Percentiles rank a stretch among this genome's conserved stretches.
Evolutionary conservation across 2,888 invertebrate species (phyloP).

Genomic region (Sesamia inferens): DNA sequence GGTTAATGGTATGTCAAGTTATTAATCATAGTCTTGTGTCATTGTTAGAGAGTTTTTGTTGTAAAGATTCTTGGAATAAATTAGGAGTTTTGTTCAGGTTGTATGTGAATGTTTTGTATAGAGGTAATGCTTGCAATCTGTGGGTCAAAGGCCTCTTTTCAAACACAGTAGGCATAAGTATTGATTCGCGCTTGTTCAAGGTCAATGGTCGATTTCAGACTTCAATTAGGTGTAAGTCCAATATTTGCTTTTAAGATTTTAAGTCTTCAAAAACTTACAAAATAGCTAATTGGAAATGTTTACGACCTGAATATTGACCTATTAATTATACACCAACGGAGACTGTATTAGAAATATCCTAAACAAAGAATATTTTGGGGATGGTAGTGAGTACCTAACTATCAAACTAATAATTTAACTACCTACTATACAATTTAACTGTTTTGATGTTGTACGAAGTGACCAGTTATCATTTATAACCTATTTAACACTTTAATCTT

Average conservation of each 20-base stretch:
- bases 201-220: background rate
- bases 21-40: constrained; percentile 57
- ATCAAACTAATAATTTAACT: too few relatives aligned
- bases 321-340: too few relatives aligned
- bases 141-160: background rate
- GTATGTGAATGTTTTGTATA: background rate
- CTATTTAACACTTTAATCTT: too few relatives aligned
- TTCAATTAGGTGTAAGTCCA: background rate
- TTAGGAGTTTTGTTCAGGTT: background rate
- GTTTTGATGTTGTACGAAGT: too few relatives aligned
- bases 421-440: too few relatives aligned
- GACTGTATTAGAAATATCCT: too few relatives aligned
- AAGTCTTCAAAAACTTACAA: background rate
- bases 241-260: background rate
- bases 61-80: background rate
- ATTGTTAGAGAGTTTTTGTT: constrained; percentile 41
- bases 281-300: background rate
- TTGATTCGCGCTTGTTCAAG: background rate
- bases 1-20: constrained; percentile 50
- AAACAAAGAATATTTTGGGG: too few relatives aligned
- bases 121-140: too few relatives aligned
- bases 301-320: too few relatives aligned
- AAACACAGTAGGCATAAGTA: background rate
- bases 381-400: too few relatives aligned
- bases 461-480: too few relatives aligned